Percentiles rank a stretch among this genome's conserved stretches.
phyloP scores from a whole-genome alignment of 2,113 vertebrate species.

The Thryonomys swinderianus region DNA sequence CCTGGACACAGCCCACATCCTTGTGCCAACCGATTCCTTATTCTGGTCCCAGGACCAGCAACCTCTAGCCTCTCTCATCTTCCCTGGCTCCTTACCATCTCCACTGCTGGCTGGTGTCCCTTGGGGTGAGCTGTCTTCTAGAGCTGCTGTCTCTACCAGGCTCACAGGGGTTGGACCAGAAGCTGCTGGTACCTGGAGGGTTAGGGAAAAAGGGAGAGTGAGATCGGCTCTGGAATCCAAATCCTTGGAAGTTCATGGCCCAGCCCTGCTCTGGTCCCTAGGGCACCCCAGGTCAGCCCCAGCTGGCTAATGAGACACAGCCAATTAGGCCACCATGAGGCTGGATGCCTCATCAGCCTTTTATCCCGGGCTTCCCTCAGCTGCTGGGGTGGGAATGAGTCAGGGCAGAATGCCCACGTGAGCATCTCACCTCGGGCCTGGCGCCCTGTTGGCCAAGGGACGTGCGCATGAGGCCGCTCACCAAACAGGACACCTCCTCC shows the following conservation, averaged over 20 bases:
- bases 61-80: background rate
- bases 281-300: slow-evolving; percentile 70
- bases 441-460: slow-evolving; percentile 93
- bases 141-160: slow-evolving; percentile 89
- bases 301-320: slow-evolving; percentile 67
- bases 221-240: background rate
- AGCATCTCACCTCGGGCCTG: slow-evolving; percentile 93
- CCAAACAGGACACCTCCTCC: slow-evolving; percentile 95
- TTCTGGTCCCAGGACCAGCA: background rate
- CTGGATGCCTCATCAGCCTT: slow-evolving; percentile 62
- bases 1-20: background rate
- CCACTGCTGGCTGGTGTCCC: slow-evolving; percentile 95
- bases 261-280: background rate
- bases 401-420: slow-evolving; percentile 47
- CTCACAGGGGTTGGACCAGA: slow-evolving; percentile 84
- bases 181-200: slow-evolving; percentile 83
- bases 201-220: background rate
- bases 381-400: slow-evolving; percentile 67
- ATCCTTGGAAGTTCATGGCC: slow-evolving; percentile 34
- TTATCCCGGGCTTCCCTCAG: slow-evolving; percentile 71
- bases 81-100: slow-evolving; percentile 89
- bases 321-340: slow-evolving; percentile 78
- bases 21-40: background rate
- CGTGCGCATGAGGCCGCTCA: slow-evolving; percentile 94
- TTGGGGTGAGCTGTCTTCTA: slow-evolving; percentile 93